These are phyloP conservation scores for Sympetrum striolatum DNA, from an alignment of 2,888 invertebrate genomes.

Conservation along the genomic window DNA sequence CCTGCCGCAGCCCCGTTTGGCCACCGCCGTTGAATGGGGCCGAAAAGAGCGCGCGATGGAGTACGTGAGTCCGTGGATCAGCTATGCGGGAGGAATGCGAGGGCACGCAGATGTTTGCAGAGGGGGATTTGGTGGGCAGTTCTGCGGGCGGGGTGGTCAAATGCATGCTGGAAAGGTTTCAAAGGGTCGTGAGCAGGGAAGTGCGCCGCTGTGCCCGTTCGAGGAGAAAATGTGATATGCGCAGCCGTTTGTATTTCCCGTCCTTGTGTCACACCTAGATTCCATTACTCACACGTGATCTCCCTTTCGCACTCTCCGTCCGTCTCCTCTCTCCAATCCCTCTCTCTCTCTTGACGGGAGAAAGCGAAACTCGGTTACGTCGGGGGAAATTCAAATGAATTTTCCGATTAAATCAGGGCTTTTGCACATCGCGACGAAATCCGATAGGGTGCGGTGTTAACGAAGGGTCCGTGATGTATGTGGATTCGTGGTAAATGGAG, in stretches of 20 bases:
- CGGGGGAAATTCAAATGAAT: background rate
- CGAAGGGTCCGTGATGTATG: background rate
- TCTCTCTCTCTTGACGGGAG: background rate
- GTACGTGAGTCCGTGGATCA: background rate
- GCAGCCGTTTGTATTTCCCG: background rate
- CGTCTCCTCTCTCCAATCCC: background rate
- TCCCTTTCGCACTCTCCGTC: background rate
- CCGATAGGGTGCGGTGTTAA: conserved; percentile 27
- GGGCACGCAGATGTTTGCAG: background rate
- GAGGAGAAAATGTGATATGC: background rate
- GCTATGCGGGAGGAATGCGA: background rate
- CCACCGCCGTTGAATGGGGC: background rate
- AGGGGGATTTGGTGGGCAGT: background rate
- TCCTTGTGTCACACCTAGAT: background rate
- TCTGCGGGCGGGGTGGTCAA: background rate
- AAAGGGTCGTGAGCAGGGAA: background rate
- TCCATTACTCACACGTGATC: background rate
- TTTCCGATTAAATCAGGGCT: conserved; percentile 14
- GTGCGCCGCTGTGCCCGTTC: background rate
- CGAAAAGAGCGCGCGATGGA: background rate
- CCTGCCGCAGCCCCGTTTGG: background rate
- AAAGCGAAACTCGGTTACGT: background rate
- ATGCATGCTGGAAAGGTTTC: background rate
- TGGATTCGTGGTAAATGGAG: conserved; percentile 1
- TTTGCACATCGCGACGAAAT: background rate